Evolutionary conservation across 2,113 vertebrate genomes (phyloP).

Genomic region (Nothocercus julius): DNA sequence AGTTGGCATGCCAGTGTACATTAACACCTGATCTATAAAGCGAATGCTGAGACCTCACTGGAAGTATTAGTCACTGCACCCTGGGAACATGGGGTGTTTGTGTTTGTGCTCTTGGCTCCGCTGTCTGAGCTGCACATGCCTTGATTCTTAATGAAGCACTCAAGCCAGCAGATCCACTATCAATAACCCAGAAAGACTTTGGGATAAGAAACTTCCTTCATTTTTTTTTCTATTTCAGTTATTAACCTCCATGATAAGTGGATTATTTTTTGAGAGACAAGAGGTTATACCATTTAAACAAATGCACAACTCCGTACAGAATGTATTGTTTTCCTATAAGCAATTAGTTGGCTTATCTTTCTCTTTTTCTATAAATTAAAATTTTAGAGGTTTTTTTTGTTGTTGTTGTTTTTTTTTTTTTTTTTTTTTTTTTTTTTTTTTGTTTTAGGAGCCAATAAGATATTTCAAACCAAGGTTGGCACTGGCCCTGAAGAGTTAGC

Average conservation of each 20-base stretch:
- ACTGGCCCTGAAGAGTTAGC: neutral
- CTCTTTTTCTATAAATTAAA: neutral
- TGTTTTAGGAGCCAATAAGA: neutral
- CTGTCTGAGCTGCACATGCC: constrained; percentile 51
- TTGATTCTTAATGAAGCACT: constrained; percentile 73
- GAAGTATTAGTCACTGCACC: constrained; percentile 74
- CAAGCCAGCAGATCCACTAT: constrained; percentile 14
- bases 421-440: neutral
- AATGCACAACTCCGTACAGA: neutral
- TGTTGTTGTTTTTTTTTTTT: neutral
- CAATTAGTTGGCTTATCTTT: neutral
- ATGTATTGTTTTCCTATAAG: neutral
- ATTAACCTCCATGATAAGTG: neutral
- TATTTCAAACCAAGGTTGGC: neutral
- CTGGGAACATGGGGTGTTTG: constrained; percentile 58
- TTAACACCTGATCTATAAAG: constrained; percentile 85
- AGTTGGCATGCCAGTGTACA: constrained; percentile 77
- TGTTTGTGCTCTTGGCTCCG: constrained; percentile 67
- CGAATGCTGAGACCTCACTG: constrained; percentile 75
- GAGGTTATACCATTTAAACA: neutral
- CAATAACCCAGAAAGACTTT: neutral
- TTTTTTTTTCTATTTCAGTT: neutral
- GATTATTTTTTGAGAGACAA: neutral
- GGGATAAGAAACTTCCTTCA: constrained; percentile 14
- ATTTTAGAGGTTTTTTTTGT: too few species aligned